Evolutionary conservation across 1,140 invertebrate species (phyloP), one percentile per base, ranked within the genome.

Genomic region (Drosophila suzukii): DNA sequence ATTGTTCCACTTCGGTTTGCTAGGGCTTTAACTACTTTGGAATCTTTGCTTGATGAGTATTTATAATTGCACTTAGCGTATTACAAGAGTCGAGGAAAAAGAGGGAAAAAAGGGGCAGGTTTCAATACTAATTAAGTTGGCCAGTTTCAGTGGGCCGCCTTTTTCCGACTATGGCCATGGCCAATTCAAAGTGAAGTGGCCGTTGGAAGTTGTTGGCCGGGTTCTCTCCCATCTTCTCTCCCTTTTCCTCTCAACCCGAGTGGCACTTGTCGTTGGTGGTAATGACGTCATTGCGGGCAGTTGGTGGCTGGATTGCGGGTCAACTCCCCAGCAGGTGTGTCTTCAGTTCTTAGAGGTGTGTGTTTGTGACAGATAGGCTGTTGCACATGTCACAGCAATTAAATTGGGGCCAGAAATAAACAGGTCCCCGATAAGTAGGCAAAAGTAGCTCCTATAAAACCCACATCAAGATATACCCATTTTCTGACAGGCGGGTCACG

Each of bases 1-100:
- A 66, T 63, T 70, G 63, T 62, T 62, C 51, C 81, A 63, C 46
- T 70, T 83, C 11, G 54, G 54, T 56, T 50, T 30, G 44, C 56
- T 66, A 56, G 34, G 60, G 63, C 41, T 34, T 55, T 36, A 56
- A 77, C 60, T 71, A 65, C 75, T 78, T 65, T 61, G 47, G 47
- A 79, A 72, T 83, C 83, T 59, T 61, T 39, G 53, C 60, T 36
- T 72, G 83, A 82, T 83, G 66, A 75, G 57, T 73, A 79, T 83
- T 86, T 88, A 79, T 89, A 88, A 88, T 89, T 83, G 83, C 83
- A 83, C 83, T 88, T 79, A 79, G 63, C 58, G 68, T 60, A 68
- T 68, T 63, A 51, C 62, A 56, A 75, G 73, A 39, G 51, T 13
- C 17, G 4, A 13, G 17, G 39, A 20, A 11, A 24, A 38, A 49